Evolutionary conservation across 2,797 vertebrate genomes (phyloP).

Genomic region (Falco biarmicus): DNA sequence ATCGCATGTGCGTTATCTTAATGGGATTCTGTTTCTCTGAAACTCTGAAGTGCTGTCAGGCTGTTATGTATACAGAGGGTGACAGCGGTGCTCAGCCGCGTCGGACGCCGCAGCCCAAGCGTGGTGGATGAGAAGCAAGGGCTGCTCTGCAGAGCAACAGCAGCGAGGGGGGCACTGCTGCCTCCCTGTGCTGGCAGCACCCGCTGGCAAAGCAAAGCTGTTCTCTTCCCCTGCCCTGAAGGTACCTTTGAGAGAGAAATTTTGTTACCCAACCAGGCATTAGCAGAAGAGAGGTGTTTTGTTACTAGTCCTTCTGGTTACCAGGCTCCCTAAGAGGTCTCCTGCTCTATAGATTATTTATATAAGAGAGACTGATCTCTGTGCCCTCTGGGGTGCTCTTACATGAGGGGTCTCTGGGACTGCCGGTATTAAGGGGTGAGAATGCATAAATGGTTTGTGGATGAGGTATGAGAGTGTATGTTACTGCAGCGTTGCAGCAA

Average conservation of each 20-base stretch:
- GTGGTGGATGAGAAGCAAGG: neutral
- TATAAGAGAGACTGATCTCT: neutral
- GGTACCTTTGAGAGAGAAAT: neutral
- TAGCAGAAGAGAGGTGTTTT: neutral
- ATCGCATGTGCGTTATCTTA: rapidly evolving
- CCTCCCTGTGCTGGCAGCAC: neutral
- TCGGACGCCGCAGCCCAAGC: neutral
- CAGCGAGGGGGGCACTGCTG: rapidly evolving
- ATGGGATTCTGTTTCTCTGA: neutral
- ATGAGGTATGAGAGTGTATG: neutral
- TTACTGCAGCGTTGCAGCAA: neutral
- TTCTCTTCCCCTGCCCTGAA: neutral
- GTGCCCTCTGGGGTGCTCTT: neutral
- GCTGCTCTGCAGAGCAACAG: neutral
- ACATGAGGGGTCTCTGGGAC: neutral
- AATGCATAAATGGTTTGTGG: neutral
- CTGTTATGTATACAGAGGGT: neutral
- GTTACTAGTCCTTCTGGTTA: neutral
- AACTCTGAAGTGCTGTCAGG: neutral
- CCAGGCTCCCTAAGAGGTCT: neutral
- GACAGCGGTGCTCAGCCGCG: neutral
- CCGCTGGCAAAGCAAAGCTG: neutral
- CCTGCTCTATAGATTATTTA: neutral
- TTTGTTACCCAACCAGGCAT: neutral
- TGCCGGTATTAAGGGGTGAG: neutral